phyloP scores from a whole-genome alignment of 2,888 invertebrate species.

The Latrodectus hesperus region DNA sequence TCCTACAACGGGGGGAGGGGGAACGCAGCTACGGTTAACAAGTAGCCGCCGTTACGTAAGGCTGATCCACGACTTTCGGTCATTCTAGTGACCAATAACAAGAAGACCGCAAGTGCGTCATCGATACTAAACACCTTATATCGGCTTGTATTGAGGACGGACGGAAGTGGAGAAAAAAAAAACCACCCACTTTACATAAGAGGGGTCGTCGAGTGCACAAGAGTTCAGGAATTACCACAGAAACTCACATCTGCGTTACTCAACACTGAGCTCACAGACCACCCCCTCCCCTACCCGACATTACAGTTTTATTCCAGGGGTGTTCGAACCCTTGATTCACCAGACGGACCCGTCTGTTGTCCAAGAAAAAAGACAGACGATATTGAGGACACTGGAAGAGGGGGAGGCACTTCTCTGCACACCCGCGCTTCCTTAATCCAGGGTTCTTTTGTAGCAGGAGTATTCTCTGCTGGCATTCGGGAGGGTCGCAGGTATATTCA shows the following conservation, averaged over 20 bases:
- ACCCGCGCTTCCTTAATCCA: constrained; percentile 57
- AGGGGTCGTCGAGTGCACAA: constrained; percentile 2
- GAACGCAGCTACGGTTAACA: no score
- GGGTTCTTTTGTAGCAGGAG: constrained; percentile 39
- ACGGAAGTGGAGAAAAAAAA: constrained; percentile 8
- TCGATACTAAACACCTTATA: constrained; percentile 1
- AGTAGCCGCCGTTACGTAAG: no score
- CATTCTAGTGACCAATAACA: not conserved
- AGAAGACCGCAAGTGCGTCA: not conserved
- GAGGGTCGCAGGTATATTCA: constrained; percentile 8
- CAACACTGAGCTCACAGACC: constrained; percentile 44
- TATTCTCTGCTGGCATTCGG: constrained; percentile 13
- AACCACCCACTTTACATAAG: not conserved
- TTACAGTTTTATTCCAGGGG: constrained; percentile 7
- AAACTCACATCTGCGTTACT: constrained; percentile 62
- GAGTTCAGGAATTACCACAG: constrained; percentile 37
- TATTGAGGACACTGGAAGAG: constrained; percentile 5
- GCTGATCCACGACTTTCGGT: not conserved
- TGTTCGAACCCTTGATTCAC: constrained; percentile 64
- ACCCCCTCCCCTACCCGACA: not conserved
- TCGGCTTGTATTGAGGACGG: constrained; percentile 1
- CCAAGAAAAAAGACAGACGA: constrained; percentile 20
- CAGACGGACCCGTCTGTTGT: constrained; percentile 41
- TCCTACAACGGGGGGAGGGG: no score
- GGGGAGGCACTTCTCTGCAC: constrained; percentile 18